A percentile compares a stretch with the other conserved stretches of the same genome.
Conservation (phyloP, 2,113 vertebrate species). For the Arenaria interpres region DNA sequence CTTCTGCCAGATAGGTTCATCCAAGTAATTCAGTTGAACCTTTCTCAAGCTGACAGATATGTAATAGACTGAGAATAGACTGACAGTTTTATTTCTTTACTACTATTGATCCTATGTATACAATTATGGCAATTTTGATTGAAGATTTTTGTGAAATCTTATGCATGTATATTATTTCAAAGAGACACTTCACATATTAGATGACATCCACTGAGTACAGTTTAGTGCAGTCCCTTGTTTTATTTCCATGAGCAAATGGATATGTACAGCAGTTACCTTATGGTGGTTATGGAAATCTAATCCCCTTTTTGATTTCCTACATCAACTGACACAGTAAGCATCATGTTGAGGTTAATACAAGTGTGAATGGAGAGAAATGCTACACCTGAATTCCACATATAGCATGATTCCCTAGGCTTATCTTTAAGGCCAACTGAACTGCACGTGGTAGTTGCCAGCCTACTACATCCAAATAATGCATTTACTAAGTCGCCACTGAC, state of each 20-base stretch:
- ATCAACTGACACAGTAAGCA: background rate
- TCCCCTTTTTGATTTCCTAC: background rate
- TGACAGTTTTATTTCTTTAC: background rate
- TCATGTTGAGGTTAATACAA: background rate
- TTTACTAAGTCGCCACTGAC: background rate
- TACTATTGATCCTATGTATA: background rate
- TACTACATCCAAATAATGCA: background rate
- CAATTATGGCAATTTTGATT: background rate
- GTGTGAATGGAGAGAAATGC: background rate
- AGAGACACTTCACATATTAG: background rate
- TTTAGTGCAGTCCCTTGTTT: background rate
- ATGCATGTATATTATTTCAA: background rate
- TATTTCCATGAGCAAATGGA: background rate
- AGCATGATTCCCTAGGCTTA: background rate
- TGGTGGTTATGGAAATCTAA: background rate
- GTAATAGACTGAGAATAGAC: background rate
- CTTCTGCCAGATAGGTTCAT: background rate
- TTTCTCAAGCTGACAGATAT: background rate
- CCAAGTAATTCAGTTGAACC: background rate
- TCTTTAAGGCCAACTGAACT: background rate
- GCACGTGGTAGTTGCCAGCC: background rate
- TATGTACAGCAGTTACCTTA: background rate
- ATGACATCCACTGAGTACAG: background rate
- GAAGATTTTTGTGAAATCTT: background rate
- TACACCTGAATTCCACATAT: rapidly evolving